A percentile compares a stretch with the other conserved stretches of the same genome.
These are phyloP conservation scores for Pteronura brasiliensis DNA, from an alignment of 2,113 vertebrate species.

Conservation along the genomic window DNA sequence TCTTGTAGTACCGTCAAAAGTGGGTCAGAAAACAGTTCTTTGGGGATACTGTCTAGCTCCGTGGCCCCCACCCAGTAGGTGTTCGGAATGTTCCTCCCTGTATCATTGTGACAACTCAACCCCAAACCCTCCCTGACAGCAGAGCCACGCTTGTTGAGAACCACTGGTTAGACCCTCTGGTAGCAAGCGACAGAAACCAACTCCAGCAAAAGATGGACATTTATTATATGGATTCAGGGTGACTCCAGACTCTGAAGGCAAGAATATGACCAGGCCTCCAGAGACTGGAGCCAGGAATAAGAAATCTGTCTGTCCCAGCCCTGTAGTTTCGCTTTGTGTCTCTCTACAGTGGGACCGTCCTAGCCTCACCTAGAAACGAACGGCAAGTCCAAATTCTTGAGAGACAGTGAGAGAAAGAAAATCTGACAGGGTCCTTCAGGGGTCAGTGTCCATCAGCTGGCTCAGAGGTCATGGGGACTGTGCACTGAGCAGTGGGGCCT, in stretches of 20 bases:
- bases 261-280: background rate
- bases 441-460: background rate
- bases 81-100: background rate
- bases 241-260: background rate
- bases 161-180: background rate
- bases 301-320: background rate
- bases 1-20: background rate
- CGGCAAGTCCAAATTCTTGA: background rate
- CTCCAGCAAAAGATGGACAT: background rate
- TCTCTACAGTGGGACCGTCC: background rate
- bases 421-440: background rate
- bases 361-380: background rate
- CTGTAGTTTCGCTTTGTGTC: background rate
- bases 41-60: background rate
- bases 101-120: background rate
- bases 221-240: background rate
- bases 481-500: background rate
- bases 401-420: background rate
- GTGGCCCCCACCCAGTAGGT: background rate
- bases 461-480: background rate
- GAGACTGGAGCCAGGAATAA: background rate
- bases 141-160: background rate
- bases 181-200: background rate
- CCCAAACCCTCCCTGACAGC: background rate
- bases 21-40: background rate